These are phyloP conservation scores for Drosophila anomelani DNA, from an alignment of 2,888 invertebrate genomes.

Conservation along the genomic window DNA sequence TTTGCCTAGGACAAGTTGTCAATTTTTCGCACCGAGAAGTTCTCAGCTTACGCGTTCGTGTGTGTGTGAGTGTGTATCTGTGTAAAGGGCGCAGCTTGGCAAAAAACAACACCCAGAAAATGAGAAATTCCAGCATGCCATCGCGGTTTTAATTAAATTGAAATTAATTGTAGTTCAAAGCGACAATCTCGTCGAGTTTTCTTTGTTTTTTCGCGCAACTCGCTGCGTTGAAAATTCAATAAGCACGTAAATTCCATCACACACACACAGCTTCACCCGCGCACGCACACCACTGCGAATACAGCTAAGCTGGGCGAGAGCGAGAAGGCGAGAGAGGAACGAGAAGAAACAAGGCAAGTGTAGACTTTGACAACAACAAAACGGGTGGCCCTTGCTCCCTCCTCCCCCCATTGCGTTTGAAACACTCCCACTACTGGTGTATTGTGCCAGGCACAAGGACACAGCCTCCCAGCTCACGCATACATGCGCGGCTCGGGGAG, in stretches of 20 bases:
- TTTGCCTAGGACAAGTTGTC: conserved; percentile 42
- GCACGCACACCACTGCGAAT: conserved; percentile 34
- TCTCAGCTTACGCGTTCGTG: conserved; percentile 43
- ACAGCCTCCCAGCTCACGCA: conserved; percentile 42
- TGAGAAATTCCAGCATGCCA: conserved; percentile 21
- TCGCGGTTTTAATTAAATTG: conserved; percentile 53
- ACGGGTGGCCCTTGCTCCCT: conserved; percentile 56
- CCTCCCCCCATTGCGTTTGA: conserved; percentile 5
- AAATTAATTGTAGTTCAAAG: conserved; percentile 52
- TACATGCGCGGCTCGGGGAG: conserved; percentile 53
- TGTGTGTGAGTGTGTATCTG: conserved; percentile 42
- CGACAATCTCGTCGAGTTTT: conserved; percentile 19
- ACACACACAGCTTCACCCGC: conserved; percentile 39
- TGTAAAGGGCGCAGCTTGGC: conserved; percentile 71
- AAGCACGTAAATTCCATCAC: conserved; percentile 75
- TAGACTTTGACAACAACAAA: conserved; percentile 74
- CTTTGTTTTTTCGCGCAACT: conserved; percentile 58
- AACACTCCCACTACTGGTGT: conserved; percentile 20
- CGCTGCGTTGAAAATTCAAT: conserved; percentile 71
- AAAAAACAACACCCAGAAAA: conserved; percentile 21
- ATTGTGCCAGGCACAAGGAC: conserved; percentile 79
- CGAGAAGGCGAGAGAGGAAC: conserved; percentile 15
- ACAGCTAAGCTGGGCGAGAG: conserved; percentile 25
- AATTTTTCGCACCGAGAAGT: conserved; percentile 43
- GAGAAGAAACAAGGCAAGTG: conserved; percentile 59